phyloP scores from a whole-genome alignment of 2,113 vertebrate species.

The Amazona guildingii region DNA sequence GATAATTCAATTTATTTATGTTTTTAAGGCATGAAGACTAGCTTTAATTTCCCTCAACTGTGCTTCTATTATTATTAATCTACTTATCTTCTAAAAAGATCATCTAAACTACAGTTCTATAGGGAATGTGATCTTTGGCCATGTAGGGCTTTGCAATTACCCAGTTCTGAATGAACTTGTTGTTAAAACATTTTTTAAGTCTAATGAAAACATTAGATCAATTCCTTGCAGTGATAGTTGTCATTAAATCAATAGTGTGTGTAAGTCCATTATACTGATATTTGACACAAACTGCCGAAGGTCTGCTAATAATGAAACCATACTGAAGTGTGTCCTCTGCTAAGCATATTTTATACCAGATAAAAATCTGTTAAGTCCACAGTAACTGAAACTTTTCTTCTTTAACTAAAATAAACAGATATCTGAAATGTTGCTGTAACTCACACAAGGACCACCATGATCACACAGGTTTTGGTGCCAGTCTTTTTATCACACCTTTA shows the following conservation, averaged over 20 bases:
- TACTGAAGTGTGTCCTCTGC: slow-evolving; percentile 20
- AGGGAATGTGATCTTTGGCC: slow-evolving; percentile 13
- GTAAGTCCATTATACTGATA: slow-evolving; percentile 44
- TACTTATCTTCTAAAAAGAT: slow-evolving; percentile 34
- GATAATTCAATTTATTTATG: slow-evolving; percentile 56
- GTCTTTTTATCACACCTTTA: slow-evolving; percentile 42
- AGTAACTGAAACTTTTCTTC: slow-evolving; percentile 40
- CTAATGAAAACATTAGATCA: slow-evolving; percentile 76
- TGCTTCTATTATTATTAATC: slow-evolving; percentile 43
- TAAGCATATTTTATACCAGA: slow-evolving; percentile 4
- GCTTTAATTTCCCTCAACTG: slow-evolving; percentile 31
- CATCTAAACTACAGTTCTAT: slow-evolving; percentile 40
- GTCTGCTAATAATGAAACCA: slow-evolving; percentile 35
- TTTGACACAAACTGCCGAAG: slow-evolving; percentile 27
- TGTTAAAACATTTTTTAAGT: slow-evolving; percentile 74
- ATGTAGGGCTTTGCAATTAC: neutral
- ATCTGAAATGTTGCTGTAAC: slow-evolving; percentile 4
- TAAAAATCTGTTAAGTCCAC: slow-evolving; percentile 54
- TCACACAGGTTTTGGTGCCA: slow-evolving; percentile 11
- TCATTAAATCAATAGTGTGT: slow-evolving; percentile 76
- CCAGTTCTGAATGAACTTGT: slow-evolving; percentile 73
- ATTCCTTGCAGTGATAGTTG: slow-evolving; percentile 53
- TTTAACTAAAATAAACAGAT: slow-evolving; percentile 22
- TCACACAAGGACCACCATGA: slow-evolving; percentile 15
- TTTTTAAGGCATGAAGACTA: slow-evolving; percentile 49